A percentile compares a stretch with the other conserved stretches of the same genome.
These are phyloP conservation scores for Notodonta ziczac DNA, from an alignment of 2,888 invertebrate species.

Conservation along the genomic window DNA sequence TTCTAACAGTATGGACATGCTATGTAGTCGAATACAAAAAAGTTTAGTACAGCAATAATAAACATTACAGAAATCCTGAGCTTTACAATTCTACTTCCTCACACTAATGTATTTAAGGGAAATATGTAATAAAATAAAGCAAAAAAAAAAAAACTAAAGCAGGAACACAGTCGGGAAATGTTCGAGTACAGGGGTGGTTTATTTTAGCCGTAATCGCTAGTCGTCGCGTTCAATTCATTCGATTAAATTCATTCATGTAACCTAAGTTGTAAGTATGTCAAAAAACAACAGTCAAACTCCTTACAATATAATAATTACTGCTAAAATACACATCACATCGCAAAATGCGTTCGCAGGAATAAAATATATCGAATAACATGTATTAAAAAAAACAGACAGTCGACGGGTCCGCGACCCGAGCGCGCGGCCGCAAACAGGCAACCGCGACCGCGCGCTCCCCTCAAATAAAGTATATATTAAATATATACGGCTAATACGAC, in stretches of 20 bases:
- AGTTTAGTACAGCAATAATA: slow-evolving; percentile 78
- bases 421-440: slow-evolving; percentile 81
- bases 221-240: slow-evolving; percentile 72
- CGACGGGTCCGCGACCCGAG: slow-evolving; percentile 66
- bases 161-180: slow-evolving; percentile 83
- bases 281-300: slow-evolving; percentile 85
- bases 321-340: slow-evolving; percentile 87
- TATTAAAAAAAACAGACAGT: slow-evolving; percentile 85
- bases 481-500: slow-evolving; percentile 79
- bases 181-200: slow-evolving; percentile 77
- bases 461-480: slow-evolving; percentile 76
- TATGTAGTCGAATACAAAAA: slow-evolving; percentile 80
- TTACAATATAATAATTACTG: slow-evolving; percentile 85
- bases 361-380: slow-evolving; percentile 90
- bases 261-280: slow-evolving; percentile 84
- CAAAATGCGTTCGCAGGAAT: slow-evolving; percentile 92
- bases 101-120: slow-evolving; percentile 81
- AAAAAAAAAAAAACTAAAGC: slow-evolving; percentile 83
- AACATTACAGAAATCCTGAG: slow-evolving; percentile 81
- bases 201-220: slow-evolving; percentile 79
- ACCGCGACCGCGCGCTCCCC: slow-evolving; percentile 76
- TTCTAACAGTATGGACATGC: slow-evolving; percentile 82
- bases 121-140: slow-evolving; percentile 82
- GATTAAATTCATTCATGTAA: slow-evolving; percentile 74
- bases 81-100: slow-evolving; percentile 83